These are phyloP conservation scores for Empidonax traillii DNA, from an alignment of 2,113 vertebrate species.

Conservation along the genomic window DNA sequence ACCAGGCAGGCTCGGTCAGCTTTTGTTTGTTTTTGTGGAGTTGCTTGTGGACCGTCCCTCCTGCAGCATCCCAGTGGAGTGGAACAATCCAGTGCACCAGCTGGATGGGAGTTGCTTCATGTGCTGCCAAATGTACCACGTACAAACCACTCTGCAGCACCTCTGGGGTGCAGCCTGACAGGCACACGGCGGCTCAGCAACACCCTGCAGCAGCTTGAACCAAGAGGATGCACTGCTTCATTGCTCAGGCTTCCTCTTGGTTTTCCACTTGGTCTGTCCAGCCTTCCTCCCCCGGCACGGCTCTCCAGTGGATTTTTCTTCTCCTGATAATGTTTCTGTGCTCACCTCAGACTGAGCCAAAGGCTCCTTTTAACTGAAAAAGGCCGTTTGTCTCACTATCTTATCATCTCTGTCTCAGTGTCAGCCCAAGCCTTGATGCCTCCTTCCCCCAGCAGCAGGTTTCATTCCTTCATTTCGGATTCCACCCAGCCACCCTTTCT, in stretches of 20 bases:
- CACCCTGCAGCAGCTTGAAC: neutral
- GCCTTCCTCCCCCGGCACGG: neutral
- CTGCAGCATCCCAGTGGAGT: neutral
- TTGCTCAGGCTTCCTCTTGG: neutral
- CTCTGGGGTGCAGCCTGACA: conserved; percentile 11
- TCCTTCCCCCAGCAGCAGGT: neutral
- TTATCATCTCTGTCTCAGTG: neutral
- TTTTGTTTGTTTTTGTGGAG: conserved; percentile 14
- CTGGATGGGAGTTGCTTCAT: neutral
- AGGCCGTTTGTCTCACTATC: neutral
- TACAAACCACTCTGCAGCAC: neutral
- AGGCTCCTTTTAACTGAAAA: neutral
- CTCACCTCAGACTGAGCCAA: neutral
- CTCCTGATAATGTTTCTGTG: neutral
- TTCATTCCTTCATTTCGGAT: neutral
- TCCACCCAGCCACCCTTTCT: neutral
- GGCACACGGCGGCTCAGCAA: neutral
- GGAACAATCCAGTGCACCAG: neutral
- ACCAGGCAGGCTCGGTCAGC: neutral
- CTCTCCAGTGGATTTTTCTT: neutral
- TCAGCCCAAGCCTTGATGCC: neutral
- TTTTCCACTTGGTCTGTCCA: neutral
- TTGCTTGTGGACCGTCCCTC: neutral
- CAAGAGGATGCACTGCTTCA: neutral
- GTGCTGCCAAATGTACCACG: neutral